Percentiles rank a stretch among this genome's conserved stretches.
Evolutionary conservation across 2,888 invertebrate genomes (phyloP).

Genomic region (Choreutis nemorana): DNA sequence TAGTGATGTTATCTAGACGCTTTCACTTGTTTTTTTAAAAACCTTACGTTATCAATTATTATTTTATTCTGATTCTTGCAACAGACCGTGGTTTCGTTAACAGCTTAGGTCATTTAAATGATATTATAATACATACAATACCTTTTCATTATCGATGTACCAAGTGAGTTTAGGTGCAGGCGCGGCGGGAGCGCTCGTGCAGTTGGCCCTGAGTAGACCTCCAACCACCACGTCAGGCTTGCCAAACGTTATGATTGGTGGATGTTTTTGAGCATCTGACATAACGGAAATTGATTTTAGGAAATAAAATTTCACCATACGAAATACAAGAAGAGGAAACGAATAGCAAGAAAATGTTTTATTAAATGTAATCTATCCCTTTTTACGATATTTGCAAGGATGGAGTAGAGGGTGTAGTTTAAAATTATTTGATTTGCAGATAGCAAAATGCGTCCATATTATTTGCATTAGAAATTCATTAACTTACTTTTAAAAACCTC

Average conservation of each 20-base stretch:
- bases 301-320: background rate
- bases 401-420: too few relatives aligned
- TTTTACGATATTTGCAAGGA: too few relatives aligned
- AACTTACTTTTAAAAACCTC: too few relatives aligned
- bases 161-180: conserved; percentile 79
- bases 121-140: conserved; percentile 19
- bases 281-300: background rate
- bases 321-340: too few relatives aligned
- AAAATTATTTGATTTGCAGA: too few relatives aligned
- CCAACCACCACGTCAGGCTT: conserved; percentile 76
- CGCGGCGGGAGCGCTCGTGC: conserved; percentile 76
- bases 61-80: background rate
- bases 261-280: conserved; percentile 70
- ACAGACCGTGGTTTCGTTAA: background rate
- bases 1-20: too few relatives aligned
- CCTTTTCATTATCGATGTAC: conserved; percentile 80
- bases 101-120: background rate
- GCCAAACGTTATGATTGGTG: conserved; percentile 76
- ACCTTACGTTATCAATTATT: background rate
- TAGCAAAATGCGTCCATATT: too few relatives aligned
- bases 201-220: conserved; percentile 76
- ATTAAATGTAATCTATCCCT: too few relatives aligned
- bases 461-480: too few relatives aligned
- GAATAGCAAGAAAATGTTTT: too few relatives aligned
- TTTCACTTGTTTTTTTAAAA: background rate